Base-by-base conservation (phyloP, 2,113 vertebrate species). In the Alligator mississippiensis region DNA sequence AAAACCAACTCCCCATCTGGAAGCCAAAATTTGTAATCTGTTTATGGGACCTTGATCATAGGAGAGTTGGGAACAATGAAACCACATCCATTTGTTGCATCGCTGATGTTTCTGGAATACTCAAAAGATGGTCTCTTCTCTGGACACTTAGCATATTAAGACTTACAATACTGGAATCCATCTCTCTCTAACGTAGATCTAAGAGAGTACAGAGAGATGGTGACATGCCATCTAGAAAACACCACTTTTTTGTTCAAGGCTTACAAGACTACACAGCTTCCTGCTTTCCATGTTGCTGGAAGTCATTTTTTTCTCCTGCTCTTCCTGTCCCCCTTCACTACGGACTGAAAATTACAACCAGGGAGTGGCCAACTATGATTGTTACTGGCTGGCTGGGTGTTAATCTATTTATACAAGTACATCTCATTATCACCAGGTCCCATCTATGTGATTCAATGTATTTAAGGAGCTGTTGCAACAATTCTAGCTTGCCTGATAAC, bases 201-300 rank as follows among this genome's bases (percentile, higher is more conserved):
- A 15, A 4, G 1, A 0, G 6, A 21, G 18, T 54, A 14, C 38
- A 17, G 74, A 78, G 47, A n/a, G 18, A 8, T 17, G 27, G 9
- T 22, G 25, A 12, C 12, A 34, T 34, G 21, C 21, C 55, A 57
- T 58, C 79, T 18, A 1, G 0, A 0, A 58, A 70, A 91, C 3
- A 58, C 70, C 6, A 1, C 9, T 0, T 0, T 58, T 59, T 0
- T 80, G 17, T 0, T 2, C 4, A 22, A 57, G 1, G 1, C 14
- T 2, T 0, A 0, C 5, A 4, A 0, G 0, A 54, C 0, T 27
- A 54, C 8, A 19, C 59, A 62, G 0, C 75, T 34, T 15, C 14
- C 19, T 62, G 64, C 22, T 2, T 13, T 0, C 3, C 11, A 19
- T 77, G 62, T 80, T n/a, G 30, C 47, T 68, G 4, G 80, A 60